phyloP scores from a whole-genome alignment of 2,888 invertebrate species.

The Euspilapteryx auroguttella region DNA sequence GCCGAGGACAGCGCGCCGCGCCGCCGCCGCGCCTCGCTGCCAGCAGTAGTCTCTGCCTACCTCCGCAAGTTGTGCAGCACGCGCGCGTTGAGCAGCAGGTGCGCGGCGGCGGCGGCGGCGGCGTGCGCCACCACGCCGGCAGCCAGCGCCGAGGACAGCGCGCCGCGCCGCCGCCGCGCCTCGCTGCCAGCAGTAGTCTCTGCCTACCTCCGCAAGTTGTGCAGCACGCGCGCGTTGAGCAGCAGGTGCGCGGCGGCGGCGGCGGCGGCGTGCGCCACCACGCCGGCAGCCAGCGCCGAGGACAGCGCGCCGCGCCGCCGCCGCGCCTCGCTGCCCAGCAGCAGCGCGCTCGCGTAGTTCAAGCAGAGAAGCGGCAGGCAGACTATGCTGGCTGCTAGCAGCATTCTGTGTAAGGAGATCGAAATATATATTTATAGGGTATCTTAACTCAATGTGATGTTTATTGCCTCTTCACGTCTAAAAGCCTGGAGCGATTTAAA shows the following conservation, averaged over 20 bases:
- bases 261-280: constrained; percentile 79
- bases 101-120: too few relatives aligned
- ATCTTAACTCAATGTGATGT: too few relatives aligned
- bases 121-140: constrained; percentile 78
- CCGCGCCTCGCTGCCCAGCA: constrained; percentile 69
- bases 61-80: too few relatives aligned
- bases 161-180: too few relatives aligned
- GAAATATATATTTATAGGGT: not conserved
- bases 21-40: too few relatives aligned
- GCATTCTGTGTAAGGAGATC: constrained; percentile 56
- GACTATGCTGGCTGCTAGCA: constrained; percentile 85
- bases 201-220: constrained; percentile 66
- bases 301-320: constrained; percentile 67
- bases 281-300: constrained; percentile 75
- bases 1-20: too few relatives aligned
- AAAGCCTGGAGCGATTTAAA: too few relatives aligned
- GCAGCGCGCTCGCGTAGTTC: constrained; percentile 72
- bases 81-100: too few relatives aligned
- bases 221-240: constrained; percentile 81
- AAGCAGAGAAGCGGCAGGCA: constrained; percentile 82
- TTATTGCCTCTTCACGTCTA: too few relatives aligned
- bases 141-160: too few relatives aligned
- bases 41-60: too few relatives aligned
- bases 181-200: too few relatives aligned
- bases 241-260: constrained; percentile 86